Conservation (phyloP, 1,140 invertebrate species). For the Stenopsyche tienmushanensis region DNA sequence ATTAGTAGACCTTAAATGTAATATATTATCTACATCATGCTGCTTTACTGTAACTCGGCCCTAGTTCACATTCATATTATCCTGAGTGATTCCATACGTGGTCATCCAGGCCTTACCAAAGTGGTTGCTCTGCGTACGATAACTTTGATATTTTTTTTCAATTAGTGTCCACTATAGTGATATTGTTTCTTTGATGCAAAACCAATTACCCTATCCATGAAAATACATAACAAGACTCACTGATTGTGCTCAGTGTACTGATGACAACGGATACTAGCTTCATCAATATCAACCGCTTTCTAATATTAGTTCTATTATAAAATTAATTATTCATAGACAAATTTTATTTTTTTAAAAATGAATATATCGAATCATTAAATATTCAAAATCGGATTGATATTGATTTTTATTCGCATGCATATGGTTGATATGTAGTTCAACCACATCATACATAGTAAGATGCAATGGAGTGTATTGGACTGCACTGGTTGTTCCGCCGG, state of each 20-base stretch:
- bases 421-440: too few species aligned
- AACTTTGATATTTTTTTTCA: slow-evolving; percentile 9
- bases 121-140: slow-evolving; percentile 12
- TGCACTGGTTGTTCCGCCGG: slow-evolving; percentile 1
- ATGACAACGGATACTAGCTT: too few species aligned
- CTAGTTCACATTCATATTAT: slow-evolving; percentile 19
- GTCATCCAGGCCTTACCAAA: slow-evolving; percentile 3
- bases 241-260: too few species aligned
- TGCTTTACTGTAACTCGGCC: neutral
- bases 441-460: neutral
- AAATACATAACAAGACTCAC: too few species aligned
- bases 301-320: neutral
- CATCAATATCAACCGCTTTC: too few species aligned
- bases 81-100: slow-evolving; percentile 16
- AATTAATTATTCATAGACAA: neutral
- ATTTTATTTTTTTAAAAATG: neutral
- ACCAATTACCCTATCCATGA: too few species aligned
- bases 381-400: neutral
- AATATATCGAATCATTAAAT: neutral
- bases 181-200: slow-evolving; percentile 13
- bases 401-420: too few species aligned
- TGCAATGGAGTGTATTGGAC: slow-evolving; percentile 15
- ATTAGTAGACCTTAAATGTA: too few species aligned
- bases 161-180: neutral
- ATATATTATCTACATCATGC: neutral